Percentiles rank a stretch among this genome's conserved stretches.
Conservation (phyloP, 1,140 invertebrate species). For the Panagrolaimus sp. region DNA sequence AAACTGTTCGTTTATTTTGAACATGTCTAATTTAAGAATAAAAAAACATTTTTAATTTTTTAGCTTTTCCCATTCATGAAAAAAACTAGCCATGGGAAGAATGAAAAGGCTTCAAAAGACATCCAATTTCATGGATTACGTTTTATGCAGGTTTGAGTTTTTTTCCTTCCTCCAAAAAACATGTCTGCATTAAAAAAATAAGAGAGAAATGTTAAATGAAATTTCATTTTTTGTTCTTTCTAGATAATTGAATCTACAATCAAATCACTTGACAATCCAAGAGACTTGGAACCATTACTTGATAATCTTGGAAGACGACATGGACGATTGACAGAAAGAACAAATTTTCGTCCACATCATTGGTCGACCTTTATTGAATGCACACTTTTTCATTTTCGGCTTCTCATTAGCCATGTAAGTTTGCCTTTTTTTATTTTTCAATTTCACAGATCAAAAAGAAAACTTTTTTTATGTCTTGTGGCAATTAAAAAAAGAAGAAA, state of each 20-base stretch:
- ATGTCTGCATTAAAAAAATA: neutral
- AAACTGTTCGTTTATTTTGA: neutral
- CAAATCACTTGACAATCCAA: conserved; percentile 9
- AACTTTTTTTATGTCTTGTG: too few species aligned
- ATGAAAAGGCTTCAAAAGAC: conserved; percentile 10
- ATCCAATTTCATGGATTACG: conserved; percentile 14
- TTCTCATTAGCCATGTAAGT: neutral
- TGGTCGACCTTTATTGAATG: conserved; percentile 5
- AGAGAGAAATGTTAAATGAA: neutral
- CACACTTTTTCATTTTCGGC: conserved; percentile 10
- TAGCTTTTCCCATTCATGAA: conserved; percentile 8
- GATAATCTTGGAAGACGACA: conserved; percentile 8
- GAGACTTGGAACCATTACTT: neutral
- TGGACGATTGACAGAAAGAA: conserved; percentile 3
- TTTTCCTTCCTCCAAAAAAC: too few species aligned
- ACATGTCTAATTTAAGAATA: neutral
- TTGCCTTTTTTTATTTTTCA: too few species aligned
- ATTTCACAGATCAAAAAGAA: too few species aligned
- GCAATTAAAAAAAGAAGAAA: neutral
- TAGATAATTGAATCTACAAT: conserved; percentile 9
- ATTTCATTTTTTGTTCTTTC: neutral
- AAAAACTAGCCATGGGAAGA: conserved; percentile 2
- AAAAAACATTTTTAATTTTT: too few species aligned
- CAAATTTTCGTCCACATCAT: conserved; percentile 10
- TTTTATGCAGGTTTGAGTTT: neutral